Base-by-base conservation (phyloP, 64 coral and sea anemone genomes). In the Actinia equina region DNA sequence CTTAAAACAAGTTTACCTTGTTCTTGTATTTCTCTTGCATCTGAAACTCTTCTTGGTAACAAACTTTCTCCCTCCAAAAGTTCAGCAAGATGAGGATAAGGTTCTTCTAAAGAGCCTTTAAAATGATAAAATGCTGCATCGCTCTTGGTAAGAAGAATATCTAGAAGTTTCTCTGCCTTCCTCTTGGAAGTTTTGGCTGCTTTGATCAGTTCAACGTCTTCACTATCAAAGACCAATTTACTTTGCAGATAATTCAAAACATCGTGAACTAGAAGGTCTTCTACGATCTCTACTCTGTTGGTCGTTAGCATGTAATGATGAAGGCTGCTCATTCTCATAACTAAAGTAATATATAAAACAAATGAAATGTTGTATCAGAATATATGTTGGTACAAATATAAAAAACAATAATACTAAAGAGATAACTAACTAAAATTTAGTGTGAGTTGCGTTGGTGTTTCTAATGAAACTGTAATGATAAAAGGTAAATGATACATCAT, bases 61-160 rank as follows among this genome's bases (percentile, higher is more conserved):
- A 26, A 27, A 5, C 65, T 46, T 7, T 93, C 51, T 7, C 87
- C 91, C 18, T 93, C 87, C 20, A 99, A 69, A 17, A 95, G 82
- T 71, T 99, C 96, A 6, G 77, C 90, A 22, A 99, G 30, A 43
- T 99, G 93, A 65, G 93, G 96, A 86, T 99, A 99, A 0, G 90
- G 88, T 22, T 99, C 93, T 30, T 37, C 71, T 2, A 99, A 65
- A 46, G 96, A 86, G 6, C 82, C 77, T 17, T 65, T 79, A 89
- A 99, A 99, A 93, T 91, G 37, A 60, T 91, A 92, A 55, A 99
- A 99, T 18, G 96, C 96, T 27, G 88, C 90, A 52, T 95, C 91
- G 43, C 90, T 90, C 54, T 95, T 99, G 23, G 90, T 99, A 44
- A 79, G 70, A 17, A 99, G 57, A 46, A 99, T 55, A 74, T 99